Evolutionary conservation across 2,113 vertebrate genomes (phyloP), one percentile per base, ranked within the genome.

Genomic region (Elachura formosa): DNA sequence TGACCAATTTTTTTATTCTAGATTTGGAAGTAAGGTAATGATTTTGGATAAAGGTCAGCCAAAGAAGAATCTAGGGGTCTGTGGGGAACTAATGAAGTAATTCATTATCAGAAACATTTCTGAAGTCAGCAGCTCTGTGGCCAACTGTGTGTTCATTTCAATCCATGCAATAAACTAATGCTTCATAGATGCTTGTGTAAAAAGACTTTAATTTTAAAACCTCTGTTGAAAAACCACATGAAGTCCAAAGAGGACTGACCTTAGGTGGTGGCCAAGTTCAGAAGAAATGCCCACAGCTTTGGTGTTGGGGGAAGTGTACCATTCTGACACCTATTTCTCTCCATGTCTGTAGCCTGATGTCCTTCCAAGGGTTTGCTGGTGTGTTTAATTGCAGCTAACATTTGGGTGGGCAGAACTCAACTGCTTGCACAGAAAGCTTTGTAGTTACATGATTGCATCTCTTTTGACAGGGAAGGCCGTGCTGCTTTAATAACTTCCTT

Each of bases 401-500:
- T 61, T 89, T 66, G 80, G 34, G 26, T 72, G 29, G 52, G 63
- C n/a, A 51, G 19, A 90, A 34, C 49, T 46, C 15, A 61, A 34
- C 16, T 58, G 29, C 54, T 67, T 64, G 19, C 24, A 33, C 36
- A 52, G 62, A 90, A 72, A 38, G 11, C 61, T 68, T 86, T 80
- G 45, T 84, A 38, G 52, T 96, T n/a, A 94, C 18, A 17, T 41
- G 71, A 45, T 25, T 84, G 43, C 63, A 12, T 96, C 94, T 95
- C 38, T 95, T 95, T 97, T 96, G 62, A 74, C 98, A 99, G 99
- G 98, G 99, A 99, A 97, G 99, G 99, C 21, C 98, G 99, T 82
- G 99, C 99, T 82, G 99, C 99, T 97, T 98, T 99, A 94, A 98
- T 99, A 94, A 99, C 99, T 45, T 99, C 99, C 86, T 99, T 99